Evolutionary conservation across 2,888 invertebrate species (phyloP), one percentile per base, ranked within the genome.

Genomic region (Nasonia oneida): DNA sequence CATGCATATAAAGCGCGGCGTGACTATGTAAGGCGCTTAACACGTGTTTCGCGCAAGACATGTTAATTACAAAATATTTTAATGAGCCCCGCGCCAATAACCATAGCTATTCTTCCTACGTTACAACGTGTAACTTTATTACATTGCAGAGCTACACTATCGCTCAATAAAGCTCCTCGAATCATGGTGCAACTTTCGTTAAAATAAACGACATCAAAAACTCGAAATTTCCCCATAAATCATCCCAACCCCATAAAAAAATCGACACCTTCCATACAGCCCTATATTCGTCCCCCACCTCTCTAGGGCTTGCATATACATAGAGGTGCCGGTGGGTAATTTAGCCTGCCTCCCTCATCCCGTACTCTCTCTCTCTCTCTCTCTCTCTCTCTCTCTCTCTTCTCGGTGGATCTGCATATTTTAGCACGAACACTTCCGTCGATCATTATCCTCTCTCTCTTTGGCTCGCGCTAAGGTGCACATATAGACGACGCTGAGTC

Each of bases 351-450:
- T 53, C 75, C 57, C 57, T 61, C 57, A 61, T 61, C 57, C 57
- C 57, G 57, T 61, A 61, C 57, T 75, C 50, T 29, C 29, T 29
- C 29, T 29, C 29, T 29, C 29, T 29, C 29, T 29, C 29, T 29
- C 29, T 29, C 29, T 29, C 29, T 29, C 29, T 29, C 29, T 29
- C 29, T 29, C 29, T 29, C 29, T 29, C 29, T 57, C 76, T 61
- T 47, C 37, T 10, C 67, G 42, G 57, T 86, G 91, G 91, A 92
- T 92, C 92, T 93, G 93, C 93, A 93, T 93, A 93, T 93, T 93
- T 93, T 93, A 92, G 90, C 93, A 92, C 93, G 93, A 92, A 91
- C 92, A 91, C 93, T 93, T 93, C 92, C 93, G 92, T 89, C 92
- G 93, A 93, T 93, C 91, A 92, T 93, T 93, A 93, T 93, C 92